Conservation (phyloP, 2,113 vertebrate species). For the Chauna torquata region DNA sequence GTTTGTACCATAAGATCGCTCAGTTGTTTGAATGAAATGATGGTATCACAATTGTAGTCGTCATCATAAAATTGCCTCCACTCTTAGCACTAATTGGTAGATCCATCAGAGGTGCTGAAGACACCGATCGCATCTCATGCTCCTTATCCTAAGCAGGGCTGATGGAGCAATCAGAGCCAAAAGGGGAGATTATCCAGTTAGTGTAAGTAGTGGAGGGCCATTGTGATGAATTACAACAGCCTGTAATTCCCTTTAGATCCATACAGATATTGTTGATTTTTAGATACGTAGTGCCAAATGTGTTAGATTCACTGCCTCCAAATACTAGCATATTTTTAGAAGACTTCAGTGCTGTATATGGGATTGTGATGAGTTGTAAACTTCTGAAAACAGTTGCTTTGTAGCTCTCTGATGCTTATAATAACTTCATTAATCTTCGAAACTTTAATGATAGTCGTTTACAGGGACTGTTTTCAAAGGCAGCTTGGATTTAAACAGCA, state of each 20-base stretch:
- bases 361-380: background rate
- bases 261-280: background rate
- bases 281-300: background rate
- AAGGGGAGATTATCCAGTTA: conserved; percentile 20
- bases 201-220: background rate
- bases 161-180: background rate
- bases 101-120: background rate
- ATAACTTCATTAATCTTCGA: background rate
- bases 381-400: background rate
- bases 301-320: background rate
- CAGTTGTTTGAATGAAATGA: background rate
- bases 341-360: rapidly evolving
- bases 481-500: background rate
- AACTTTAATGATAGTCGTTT: background rate
- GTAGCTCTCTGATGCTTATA: background rate
- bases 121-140: background rate
- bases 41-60: background rate
- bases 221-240: background rate
- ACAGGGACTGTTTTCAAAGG: background rate
- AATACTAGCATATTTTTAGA: background rate
- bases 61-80: background rate
- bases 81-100: background rate
- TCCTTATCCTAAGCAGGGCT: conserved; percentile 9
- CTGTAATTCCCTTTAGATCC: conserved; percentile 3
- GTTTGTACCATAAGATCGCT: rapidly evolving